Base-by-base conservation (phyloP, 2,113 vertebrate genomes). In the Podilymbus podiceps region DNA sequence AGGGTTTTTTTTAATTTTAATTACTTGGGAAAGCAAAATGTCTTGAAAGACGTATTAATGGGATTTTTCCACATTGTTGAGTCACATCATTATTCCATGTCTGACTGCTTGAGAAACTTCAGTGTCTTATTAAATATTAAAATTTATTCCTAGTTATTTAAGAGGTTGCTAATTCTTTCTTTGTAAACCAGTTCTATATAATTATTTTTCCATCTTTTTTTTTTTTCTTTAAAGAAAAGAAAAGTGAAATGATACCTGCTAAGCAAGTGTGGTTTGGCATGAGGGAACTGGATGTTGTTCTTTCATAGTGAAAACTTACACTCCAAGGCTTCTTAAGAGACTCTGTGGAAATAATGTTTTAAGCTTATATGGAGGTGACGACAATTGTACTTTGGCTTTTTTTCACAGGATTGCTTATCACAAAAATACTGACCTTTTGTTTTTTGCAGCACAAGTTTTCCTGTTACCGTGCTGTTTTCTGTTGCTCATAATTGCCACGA, bases 71-170 rank as follows among this genome's bases (percentile, higher is more conserved):
- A 71, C 76, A 49, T 85, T 93, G 88, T 92, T 93, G 88, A 95
- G 66, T 92, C 80, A 82, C 44, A 28, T 93, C 44, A 28, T 93
- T 94, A 76, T 94, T 93, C 86, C 80, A 42, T 93, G 92, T 89
- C 91, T 90, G 85, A 78, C 90, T 94, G 88, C 85, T 96, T 93
- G 92, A 97, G 90, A 95, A 93, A 94, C 53, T 93, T 92, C 85
- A 90, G 69, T 96, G 83, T 97, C 88, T 95, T 94, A 90, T 95
- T 89, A 94, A 95, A 95, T 95, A 95, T 88, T 96, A 94, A 94
- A 90, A 84, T 81, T 49, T 71, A 49, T 92, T 93, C 90, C 64
- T 96, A 95, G 90, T 72, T 94, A 94, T 85, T 93, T 96, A 74
- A 95, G 69, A 96, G 78, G 68, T 93, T 96, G 85, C 47, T 69